Conservation (phyloP, 2,113 vertebrate species). For the Petromus typicus region DNA sequence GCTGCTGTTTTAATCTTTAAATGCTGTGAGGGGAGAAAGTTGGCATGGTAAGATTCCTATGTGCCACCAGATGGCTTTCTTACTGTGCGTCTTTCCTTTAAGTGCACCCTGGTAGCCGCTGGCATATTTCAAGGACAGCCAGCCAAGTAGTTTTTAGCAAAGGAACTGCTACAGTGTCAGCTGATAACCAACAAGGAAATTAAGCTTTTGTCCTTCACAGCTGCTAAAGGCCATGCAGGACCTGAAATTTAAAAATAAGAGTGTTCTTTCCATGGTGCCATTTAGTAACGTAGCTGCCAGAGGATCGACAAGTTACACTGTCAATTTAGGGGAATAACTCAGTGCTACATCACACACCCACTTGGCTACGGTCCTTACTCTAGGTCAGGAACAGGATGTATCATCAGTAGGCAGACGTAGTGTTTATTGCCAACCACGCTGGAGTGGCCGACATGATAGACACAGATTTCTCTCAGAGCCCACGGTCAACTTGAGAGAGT, state of each 20-base stretch:
- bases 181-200: slow-evolving; percentile 58
- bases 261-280: slow-evolving; percentile 45
- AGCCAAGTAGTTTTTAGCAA: slow-evolving; percentile 62
- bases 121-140: slow-evolving; percentile 34
- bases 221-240: slow-evolving; percentile 66
- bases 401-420: not conserved
- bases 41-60: not conserved
- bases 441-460: not conserved
- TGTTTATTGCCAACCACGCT: not conserved
- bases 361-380: not conserved
- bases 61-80: not conserved
- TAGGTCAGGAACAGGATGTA: not conserved
- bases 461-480: not conserved
- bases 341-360: not conserved
- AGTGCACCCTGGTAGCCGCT: not conserved
- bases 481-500: slow-evolving; percentile 7
- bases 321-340: slow-evolving; percentile 24
- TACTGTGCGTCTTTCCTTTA: slow-evolving; percentile 35
- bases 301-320: not conserved
- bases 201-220: slow-evolving; percentile 52
- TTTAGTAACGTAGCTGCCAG: slow-evolving; percentile 33
- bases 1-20: not conserved
- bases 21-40: not conserved
- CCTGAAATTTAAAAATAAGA: slow-evolving; percentile 54
- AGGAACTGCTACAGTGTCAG: slow-evolving; percentile 63